phyloP scores from a whole-genome alignment of 2,797 vertebrate genomes.

The Nasua narica region DNA sequence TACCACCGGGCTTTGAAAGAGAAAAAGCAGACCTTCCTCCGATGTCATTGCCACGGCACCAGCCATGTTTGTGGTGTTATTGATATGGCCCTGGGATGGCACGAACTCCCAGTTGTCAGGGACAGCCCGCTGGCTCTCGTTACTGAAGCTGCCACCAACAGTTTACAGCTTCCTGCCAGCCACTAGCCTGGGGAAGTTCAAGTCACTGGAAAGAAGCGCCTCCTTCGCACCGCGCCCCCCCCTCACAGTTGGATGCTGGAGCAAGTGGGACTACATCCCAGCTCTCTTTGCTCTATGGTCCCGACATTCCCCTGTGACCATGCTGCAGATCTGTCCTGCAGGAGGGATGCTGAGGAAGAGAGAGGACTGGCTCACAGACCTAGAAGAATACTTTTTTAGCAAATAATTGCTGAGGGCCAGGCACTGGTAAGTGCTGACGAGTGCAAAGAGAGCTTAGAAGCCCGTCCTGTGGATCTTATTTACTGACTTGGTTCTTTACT shows the following conservation, averaged over 20 bases:
- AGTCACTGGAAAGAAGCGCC: background rate
- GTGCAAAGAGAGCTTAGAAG: background rate
- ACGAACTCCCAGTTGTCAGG: background rate
- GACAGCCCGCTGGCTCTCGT: background rate
- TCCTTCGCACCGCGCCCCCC: fast-evolving
- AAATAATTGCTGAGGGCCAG: background rate
- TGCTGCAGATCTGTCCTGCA: background rate
- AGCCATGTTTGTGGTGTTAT: background rate
- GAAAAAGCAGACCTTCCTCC: constrained; percentile 45
- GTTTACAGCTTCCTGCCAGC: background rate
- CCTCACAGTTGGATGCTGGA: background rate
- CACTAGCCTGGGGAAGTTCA: constrained; percentile 12
- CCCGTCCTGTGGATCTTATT: background rate
- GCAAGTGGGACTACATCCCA: background rate
- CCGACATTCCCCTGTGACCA: no score
- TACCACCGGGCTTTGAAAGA: constrained; percentile 43
- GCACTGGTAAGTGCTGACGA: background rate
- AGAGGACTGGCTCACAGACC: background rate
- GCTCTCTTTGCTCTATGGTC: background rate
- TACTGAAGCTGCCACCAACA: background rate
- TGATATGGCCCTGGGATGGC: background rate
- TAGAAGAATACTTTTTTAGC: background rate
- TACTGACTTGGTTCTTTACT: background rate
- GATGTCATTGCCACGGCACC: constrained; percentile 12
- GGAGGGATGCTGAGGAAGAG: background rate